Percentiles rank a stretch among this genome's conserved stretches.
These are phyloP conservation scores for Lithobius niger DNA, from an alignment of 1,140 invertebrate species.

Conservation along the genomic window DNA sequence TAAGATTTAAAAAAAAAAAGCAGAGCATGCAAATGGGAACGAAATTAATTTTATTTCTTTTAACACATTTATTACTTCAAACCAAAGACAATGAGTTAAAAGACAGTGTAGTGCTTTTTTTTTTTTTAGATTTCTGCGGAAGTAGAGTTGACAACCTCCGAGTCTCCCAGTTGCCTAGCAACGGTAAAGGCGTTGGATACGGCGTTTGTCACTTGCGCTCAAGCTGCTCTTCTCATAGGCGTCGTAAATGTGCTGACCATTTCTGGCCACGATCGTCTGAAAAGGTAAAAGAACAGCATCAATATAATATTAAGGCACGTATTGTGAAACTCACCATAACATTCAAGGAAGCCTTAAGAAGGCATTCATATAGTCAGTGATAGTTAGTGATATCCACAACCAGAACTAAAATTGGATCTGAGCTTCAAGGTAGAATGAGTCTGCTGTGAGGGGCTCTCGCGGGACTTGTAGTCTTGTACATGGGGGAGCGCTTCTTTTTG, in stretches of 20 bases:
- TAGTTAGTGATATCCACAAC: neutral
- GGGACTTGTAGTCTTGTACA: neutral
- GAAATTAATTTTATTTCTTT: no score
- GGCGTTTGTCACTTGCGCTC: neutral
- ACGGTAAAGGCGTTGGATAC: neutral
- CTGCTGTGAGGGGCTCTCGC: neutral
- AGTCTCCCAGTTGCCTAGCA: no score
- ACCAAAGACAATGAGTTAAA: no score
- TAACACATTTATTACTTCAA: no score
- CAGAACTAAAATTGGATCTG: neutral
- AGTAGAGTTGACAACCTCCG: no score
- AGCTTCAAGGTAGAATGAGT: neutral
- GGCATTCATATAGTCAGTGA: neutral
- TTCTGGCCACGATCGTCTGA: neutral
- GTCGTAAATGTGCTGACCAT: neutral
- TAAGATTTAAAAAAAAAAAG: no score
- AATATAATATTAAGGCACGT: neutral
- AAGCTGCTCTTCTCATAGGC: neutral
- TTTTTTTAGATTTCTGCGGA: no score
- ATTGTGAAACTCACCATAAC: neutral
- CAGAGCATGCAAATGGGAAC: no score
- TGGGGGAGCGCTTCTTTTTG: neutral
- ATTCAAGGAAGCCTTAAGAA: neutral
- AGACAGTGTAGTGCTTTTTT: no score
- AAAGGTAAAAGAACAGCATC: neutral